Conservation (phyloP, 2,888 invertebrate species). For the Cheilosia variabilis region DNA sequence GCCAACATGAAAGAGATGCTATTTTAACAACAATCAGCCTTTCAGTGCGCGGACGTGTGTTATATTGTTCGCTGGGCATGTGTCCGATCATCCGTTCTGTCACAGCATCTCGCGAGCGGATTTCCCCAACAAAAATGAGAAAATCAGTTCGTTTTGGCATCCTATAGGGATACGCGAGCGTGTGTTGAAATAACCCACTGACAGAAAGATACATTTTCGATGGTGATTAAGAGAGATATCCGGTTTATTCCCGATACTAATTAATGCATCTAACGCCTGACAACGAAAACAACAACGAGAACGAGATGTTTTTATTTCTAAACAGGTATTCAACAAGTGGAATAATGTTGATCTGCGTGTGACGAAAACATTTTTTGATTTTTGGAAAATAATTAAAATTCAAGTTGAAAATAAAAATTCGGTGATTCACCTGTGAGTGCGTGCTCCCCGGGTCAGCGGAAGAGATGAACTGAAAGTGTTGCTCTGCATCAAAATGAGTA, state of each 20-base stretch:
- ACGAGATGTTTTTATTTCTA: slow-evolving; percentile 2
- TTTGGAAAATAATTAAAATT: not conserved
- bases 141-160: not conserved
- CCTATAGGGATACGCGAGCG: slow-evolving; percentile 3
- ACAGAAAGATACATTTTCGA: slow-evolving; percentile 2
- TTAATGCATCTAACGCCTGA: not conserved
- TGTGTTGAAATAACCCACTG: slow-evolving; percentile 33
- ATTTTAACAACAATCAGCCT: slow-evolving; percentile 68
- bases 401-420: slow-evolving; percentile 11
- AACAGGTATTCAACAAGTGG: slow-evolving; percentile 73
- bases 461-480: slow-evolving; percentile 55
- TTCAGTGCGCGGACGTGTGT: slow-evolving; percentile 62
- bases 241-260: slow-evolving; percentile 15
- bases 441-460: not conserved
- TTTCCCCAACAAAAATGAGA: slow-evolving; percentile 23
- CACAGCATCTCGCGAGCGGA: slow-evolving; percentile 20
- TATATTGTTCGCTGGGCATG: slow-evolving; percentile 41
- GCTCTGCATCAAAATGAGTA: slow-evolving; percentile 49
- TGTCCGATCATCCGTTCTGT: slow-evolving; percentile 2
- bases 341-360: slow-evolving; percentile 52
- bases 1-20: slow-evolving; percentile 57
- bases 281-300: not conserved
- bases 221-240: slow-evolving; percentile 16
- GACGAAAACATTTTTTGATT: slow-evolving; percentile 13
- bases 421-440: slow-evolving; percentile 47